phyloP scores from a whole-genome alignment of 1,140 invertebrate genomes.

The Hyposmocoma kahamanoa region DNA sequence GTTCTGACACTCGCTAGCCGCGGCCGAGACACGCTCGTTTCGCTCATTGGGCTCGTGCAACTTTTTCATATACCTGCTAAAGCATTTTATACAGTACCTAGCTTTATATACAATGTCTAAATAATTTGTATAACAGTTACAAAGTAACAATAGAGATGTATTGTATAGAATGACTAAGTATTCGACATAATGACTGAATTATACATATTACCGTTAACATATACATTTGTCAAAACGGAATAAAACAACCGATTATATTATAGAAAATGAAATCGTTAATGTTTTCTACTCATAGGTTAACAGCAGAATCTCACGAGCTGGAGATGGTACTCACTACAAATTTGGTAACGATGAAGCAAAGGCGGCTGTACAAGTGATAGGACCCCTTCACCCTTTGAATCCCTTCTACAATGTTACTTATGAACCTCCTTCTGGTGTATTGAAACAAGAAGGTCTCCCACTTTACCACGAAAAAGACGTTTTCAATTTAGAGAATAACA shows the following conservation, averaged over 20 bases:
- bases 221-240: not conserved
- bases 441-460: constrained; percentile 20
- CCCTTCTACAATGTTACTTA: constrained; percentile 42
- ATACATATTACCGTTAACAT: not conserved
- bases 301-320: constrained; percentile 39
- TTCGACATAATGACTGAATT: not conserved
- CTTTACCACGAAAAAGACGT: not conserved
- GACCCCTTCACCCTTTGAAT: constrained; percentile 50
- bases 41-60: no score
- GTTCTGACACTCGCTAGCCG: no score
- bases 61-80: no score
- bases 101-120: no score
- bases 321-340: constrained; percentile 47
- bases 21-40: no score
- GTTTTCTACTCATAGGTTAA: constrained; percentile 28
- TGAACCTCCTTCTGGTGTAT: constrained; percentile 26
- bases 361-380: constrained; percentile 31
- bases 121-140: no score
- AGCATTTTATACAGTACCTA: no score
- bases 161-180: not conserved
- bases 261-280: not conserved
- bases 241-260: not conserved
- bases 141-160: no score
- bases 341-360: constrained; percentile 42
- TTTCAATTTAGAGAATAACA: no score